Evolutionary conservation across 2,113 vertebrate genomes (phyloP).

Genomic region (Paralichthys olivaceus): DNA sequence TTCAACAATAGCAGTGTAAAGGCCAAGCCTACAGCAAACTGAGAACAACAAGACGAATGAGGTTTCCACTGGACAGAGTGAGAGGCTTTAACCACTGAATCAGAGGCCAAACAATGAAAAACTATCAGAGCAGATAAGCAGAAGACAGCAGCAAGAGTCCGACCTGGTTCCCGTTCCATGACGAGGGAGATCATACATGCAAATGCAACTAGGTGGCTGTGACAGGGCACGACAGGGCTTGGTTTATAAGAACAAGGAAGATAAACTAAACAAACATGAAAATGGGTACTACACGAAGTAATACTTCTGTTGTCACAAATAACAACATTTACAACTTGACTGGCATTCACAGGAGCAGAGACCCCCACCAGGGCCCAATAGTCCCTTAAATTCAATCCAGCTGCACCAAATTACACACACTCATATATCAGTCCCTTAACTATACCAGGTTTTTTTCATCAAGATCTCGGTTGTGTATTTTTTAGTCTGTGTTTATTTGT

Average conservation of each 20-base stretch:
- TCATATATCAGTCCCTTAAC: too few relatives aligned
- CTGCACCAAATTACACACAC: too few relatives aligned
- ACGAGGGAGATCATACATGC: conserved; percentile 48
- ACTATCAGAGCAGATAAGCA: conserved; percentile 26
- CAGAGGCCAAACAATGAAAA: conserved; percentile 20
- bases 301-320: neutral
- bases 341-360: neutral
- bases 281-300: neutral
- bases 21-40: conserved; percentile 1
- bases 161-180: conserved; percentile 15
- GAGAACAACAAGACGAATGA: conserved; percentile 20
- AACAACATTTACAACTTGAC: neutral
- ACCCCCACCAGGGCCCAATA: too few relatives aligned
- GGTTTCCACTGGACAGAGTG: conserved; percentile 17
- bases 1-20: conserved; percentile 20
- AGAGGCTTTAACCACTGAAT: conserved; percentile 3
- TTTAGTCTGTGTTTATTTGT: too few relatives aligned
- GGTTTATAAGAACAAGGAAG: conserved; percentile 27
- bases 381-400: too few relatives aligned
- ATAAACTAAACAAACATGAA: conserved; percentile 11
- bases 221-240: neutral
- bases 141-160: conserved; percentile 10
- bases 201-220: conserved; percentile 62
- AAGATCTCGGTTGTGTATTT: too few relatives aligned
- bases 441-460: too few relatives aligned